Conservation (phyloP, 2,113 vertebrate species). For the Corythornis vintsioides region DNA sequence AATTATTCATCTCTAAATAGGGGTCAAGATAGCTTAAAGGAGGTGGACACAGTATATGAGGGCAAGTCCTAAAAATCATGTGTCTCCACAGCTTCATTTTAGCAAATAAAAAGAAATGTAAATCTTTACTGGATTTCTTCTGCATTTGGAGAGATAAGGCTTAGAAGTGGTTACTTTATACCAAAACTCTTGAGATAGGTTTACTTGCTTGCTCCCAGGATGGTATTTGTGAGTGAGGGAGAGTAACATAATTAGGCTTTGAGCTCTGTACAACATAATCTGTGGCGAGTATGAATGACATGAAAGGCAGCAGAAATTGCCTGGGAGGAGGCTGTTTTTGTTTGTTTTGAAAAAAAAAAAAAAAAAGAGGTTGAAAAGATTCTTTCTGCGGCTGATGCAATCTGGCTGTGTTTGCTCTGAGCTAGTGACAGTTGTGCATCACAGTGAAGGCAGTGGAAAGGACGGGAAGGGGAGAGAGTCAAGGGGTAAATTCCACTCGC, state of each 20-base stretch:
- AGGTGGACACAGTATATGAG: not conserved
- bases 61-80: not conserved
- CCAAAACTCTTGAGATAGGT: not conserved
- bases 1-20: not conserved
- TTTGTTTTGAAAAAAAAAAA: constrained; percentile 50
- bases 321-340: constrained; percentile 64
- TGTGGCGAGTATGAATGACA: constrained; percentile 56
- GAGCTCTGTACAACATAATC: constrained; percentile 68
- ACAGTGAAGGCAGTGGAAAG: constrained; percentile 7
- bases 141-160: not conserved
- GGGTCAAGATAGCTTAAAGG: not conserved
- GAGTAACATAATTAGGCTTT: constrained; percentile 61
- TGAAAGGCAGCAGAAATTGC: constrained; percentile 67
- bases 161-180: constrained; percentile 34
- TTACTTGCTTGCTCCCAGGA: constrained; percentile 44
- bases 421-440: constrained; percentile 34
- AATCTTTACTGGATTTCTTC: not conserved
- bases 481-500: constrained; percentile 52
- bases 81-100: not conserved
- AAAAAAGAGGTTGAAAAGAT: constrained; percentile 60
- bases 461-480: constrained; percentile 11
- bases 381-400: constrained; percentile 58
- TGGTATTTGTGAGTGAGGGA: constrained; percentile 18
- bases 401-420: constrained; percentile 52
- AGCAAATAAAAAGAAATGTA: not conserved